phyloP scores from a whole-genome alignment of 1,140 invertebrate genomes.

The Ceratitis capitata region DNA sequence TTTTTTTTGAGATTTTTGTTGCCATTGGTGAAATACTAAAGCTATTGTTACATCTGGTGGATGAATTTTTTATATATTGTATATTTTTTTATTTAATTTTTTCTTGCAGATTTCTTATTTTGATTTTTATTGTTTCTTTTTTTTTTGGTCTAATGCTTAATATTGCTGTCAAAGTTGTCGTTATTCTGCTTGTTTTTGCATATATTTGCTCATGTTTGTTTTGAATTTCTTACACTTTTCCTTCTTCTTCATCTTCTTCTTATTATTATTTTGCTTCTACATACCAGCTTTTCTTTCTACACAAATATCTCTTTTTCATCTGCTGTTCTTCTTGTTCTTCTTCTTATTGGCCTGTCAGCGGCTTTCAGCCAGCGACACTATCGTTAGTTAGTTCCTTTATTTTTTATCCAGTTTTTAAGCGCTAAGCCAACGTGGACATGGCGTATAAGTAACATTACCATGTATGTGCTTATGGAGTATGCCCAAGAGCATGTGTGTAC shows the following conservation, averaged over 20 bases:
- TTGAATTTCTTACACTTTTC: too few species aligned
- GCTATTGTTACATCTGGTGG: constrained; percentile 14
- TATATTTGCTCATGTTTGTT: too few species aligned
- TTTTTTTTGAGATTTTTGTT: background rate
- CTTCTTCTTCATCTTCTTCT: too few species aligned
- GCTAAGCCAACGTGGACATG: background rate
- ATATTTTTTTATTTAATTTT: too few species aligned
- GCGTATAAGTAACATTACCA: background rate
- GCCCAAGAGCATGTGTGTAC: background rate
- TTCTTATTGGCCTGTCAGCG: background rate
- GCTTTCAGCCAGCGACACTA: background rate
- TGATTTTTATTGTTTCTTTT: background rate
- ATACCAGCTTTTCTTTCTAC: background rate
- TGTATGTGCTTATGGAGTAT: background rate
- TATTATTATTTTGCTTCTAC: too few species aligned
- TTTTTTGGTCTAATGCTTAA: background rate
- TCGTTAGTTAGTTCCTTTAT: constrained; percentile 19
- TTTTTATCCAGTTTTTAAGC: background rate
- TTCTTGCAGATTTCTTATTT: too few species aligned
- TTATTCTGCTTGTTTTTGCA: background rate
- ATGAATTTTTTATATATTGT: background rate
- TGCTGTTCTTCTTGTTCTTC: background rate
- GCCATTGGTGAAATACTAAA: background rate
- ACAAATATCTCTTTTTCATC: background rate
- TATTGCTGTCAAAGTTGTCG: constrained; percentile 7